These are phyloP conservation scores for Spondyliosoma cantharus DNA, from an alignment of 2,797 vertebrate genomes.

Conservation along the genomic window DNA sequence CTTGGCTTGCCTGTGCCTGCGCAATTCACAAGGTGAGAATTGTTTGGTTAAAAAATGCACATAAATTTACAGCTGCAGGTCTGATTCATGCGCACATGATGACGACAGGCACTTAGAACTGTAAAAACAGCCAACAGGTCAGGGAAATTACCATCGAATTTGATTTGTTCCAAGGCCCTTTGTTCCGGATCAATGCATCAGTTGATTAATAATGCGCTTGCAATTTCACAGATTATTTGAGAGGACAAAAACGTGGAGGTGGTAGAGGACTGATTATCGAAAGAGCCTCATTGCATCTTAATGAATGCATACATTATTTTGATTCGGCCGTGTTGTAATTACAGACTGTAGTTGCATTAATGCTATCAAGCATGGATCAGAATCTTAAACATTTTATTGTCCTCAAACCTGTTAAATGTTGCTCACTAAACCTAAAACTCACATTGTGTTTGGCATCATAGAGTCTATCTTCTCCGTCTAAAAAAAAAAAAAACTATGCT, in stretches of 20 bases:
- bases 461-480: background rate
- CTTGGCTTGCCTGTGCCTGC: background rate
- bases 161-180: slow-evolving; percentile 8
- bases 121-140: background rate
- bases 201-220: slow-evolving; percentile 28
- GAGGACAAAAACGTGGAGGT: slow-evolving; percentile 26
- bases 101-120: background rate
- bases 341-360: background rate
- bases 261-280: slow-evolving; percentile 16
- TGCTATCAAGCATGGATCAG: background rate
- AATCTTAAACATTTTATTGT: background rate
- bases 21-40: background rate
- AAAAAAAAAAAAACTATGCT: background rate
- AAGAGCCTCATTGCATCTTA: slow-evolving; percentile 24
- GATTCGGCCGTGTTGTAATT: background rate
- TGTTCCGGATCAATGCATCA: slow-evolving; percentile 47
- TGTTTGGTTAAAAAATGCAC: slow-evolving; percentile 35
- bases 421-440: background rate
- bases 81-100: slow-evolving; percentile 15
- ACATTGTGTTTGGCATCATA: background rate
- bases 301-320: slow-evolving; percentile 34
- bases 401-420: background rate
- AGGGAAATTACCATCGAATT: slow-evolving; percentile 4
- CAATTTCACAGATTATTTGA: slow-evolving; percentile 38
- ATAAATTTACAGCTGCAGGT: slow-evolving; percentile 42